Evolutionary conservation across 1,140 invertebrate genomes (phyloP), one percentile per base, ranked within the genome.

Genomic region (Calycopis cecrops): DNA sequence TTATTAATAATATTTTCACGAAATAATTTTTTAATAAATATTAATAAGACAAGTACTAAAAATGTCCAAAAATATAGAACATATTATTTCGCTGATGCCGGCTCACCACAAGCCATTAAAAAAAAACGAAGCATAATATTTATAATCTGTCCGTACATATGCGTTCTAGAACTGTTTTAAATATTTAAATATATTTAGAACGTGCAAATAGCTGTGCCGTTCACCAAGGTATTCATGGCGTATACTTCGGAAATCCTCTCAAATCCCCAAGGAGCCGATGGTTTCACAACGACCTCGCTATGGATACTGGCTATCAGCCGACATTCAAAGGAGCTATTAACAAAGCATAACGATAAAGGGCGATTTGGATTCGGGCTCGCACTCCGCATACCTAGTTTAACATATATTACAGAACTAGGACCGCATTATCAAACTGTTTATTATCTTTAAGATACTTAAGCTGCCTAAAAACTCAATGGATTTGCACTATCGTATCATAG

Each of bases 241-340:
- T 65, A 63, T 40, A 57, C 63, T 73, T 64, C 65, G 60, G 67
- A 71, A 77, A 74, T 73, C 64, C 60, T 55, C 59, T 65, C 48
- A 76, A 79, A 79, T 79, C 73, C 73, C 76, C 62, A 57, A 70
- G 68, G 73, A 75, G 63, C 63, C 65, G 69, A 74, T 73, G 62
- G 58, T 67, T 63, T 66, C 59, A 67, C 68, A 70, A 71, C 71
- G 49, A 67, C 38, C 63, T 71, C 60, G 63, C 71, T 66, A 73
- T 67, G 70, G 63, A 53, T 62, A 58, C 56, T 62, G 59, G 62
- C 67, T 63, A 72, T 67, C 69, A 67, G 60, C 67, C 69, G 61
- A 67, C 69, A 75, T 80, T 79, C 75, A 84, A 79, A 78, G 71
- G 68, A 74, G 71, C 71, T 71, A 72, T 73, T 75, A 75, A 69